Evolutionary conservation across 1,140 invertebrate genomes (phyloP).

Genomic region (Mya arenaria): DNA sequence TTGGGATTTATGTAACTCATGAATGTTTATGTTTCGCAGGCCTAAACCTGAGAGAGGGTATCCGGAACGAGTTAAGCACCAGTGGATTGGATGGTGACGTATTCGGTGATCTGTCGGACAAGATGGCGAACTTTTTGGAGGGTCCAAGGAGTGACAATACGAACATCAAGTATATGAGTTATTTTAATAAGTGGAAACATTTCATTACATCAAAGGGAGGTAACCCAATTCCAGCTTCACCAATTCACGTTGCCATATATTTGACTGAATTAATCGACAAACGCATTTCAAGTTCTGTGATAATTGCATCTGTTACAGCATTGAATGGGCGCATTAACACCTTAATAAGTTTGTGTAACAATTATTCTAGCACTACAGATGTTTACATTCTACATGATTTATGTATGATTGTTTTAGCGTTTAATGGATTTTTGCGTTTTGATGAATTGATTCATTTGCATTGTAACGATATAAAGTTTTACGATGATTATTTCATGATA

Average conservation of each 20-base stretch:
- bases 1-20: not conserved
- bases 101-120: not conserved
- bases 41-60: not conserved
- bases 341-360: constrained; percentile 17
- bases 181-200: constrained; percentile 37
- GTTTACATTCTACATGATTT: constrained; percentile 30
- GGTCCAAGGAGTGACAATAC: constrained; percentile 28
- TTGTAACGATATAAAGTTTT: constrained; percentile 53
- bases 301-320: constrained; percentile 1
- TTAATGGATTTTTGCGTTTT: constrained; percentile 52
- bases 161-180: constrained; percentile 17
- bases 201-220: not conserved
- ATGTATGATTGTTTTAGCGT: constrained; percentile 39
- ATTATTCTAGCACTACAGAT: constrained; percentile 9
- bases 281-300: not conserved
- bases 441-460: constrained; percentile 49
- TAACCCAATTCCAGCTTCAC: not conserved
- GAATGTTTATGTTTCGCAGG: not conserved
- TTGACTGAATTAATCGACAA: constrained; percentile 21
- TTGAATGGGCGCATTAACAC: constrained; percentile 26
- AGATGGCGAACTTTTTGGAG: constrained; percentile 9
- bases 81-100: not conserved
- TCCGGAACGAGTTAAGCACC: not conserved
- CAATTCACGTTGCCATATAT: constrained; percentile 4
- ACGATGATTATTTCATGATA: constrained; percentile 39